These are phyloP conservation scores for Bovichtus variegatus DNA, from an alignment of 2,797 vertebrate species.

Conservation along the genomic window DNA sequence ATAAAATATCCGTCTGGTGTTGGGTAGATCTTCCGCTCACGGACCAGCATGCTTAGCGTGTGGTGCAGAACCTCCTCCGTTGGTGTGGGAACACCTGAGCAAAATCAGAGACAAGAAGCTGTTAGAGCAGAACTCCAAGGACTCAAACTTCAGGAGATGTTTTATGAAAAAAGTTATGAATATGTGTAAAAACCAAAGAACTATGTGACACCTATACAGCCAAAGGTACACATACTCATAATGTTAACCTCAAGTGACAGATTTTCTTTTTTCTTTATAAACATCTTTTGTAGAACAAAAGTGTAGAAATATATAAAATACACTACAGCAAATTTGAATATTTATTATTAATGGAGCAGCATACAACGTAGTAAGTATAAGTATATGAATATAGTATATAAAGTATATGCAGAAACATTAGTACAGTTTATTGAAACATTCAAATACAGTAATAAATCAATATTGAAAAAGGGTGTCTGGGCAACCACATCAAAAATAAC, in stretches of 20 bases:
- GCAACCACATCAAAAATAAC: no score
- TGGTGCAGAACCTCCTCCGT: conserved; percentile 97
- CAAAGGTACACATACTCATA: not conserved
- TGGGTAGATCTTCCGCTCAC: conserved; percentile 98
- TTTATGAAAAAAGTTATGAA: not conserved
- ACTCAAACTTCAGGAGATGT: no score
- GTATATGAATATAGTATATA: no score
- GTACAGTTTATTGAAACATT: not conserved
- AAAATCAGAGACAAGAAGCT: conserved; percentile 31
- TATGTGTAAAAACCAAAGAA: not conserved
- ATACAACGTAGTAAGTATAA: not conserved
- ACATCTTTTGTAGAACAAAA: not conserved
- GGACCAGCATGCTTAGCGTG: conserved; percentile 95
- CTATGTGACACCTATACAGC: not conserved
- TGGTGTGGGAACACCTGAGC: conserved; percentile 94
- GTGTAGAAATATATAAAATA: not conserved
- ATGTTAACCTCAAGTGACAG: not conserved
- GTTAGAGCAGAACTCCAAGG: not conserved
- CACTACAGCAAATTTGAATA: not conserved
- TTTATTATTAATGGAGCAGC: not conserved
- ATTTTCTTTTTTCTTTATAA: not conserved
- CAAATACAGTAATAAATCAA: not conserved
- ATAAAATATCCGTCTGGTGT: conserved; percentile 98
- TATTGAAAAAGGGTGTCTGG: not conserved
- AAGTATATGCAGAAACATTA: not conserved